phyloP scores from a whole-genome alignment of 1,140 invertebrate genomes.

The Brachionus rotundiformis region DNA sequence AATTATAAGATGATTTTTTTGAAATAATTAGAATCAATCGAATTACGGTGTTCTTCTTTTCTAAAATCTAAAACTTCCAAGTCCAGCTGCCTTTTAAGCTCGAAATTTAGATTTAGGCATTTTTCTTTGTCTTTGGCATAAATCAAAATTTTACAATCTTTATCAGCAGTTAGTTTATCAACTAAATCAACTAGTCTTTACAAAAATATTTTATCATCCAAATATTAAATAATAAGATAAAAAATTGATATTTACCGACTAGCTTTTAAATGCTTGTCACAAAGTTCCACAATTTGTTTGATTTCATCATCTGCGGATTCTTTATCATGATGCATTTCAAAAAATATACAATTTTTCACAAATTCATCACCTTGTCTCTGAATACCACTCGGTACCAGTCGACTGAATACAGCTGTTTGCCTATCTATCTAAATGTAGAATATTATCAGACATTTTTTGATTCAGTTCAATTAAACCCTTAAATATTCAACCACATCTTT shows the following conservation, averaged over 20 bases:
- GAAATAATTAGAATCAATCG: neutral
- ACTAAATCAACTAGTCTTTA: constrained; percentile 43
- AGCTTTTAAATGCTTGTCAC: constrained; percentile 44
- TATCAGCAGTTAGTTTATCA: constrained; percentile 35
- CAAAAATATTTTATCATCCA: too few relatives aligned
- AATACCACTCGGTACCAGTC: constrained; percentile 44
- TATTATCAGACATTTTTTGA: neutral
- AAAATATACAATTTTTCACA: constrained; percentile 52
- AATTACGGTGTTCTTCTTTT: constrained; percentile 48
- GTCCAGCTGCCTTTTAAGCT: constrained; percentile 37
- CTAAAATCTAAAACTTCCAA: constrained; percentile 48
- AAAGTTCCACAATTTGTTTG: constrained; percentile 49
- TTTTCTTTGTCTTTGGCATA: constrained; percentile 51
- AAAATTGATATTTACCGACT: neutral
- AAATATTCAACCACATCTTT: constrained; percentile 27
- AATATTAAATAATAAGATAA: too few relatives aligned
- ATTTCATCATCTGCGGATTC: constrained; percentile 49
- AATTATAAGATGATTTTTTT: neutral
- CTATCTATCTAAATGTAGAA: constrained; percentile 11
- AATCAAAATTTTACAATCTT: constrained; percentile 50
- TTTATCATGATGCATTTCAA: constrained; percentile 52
- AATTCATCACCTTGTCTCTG: constrained; percentile 51
- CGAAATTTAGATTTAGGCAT: constrained; percentile 43
- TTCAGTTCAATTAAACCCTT: neutral
- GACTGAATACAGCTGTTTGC: constrained; percentile 47